Evolutionary conservation across 2,113 vertebrate species (phyloP), one percentile per base, ranked within the genome.

Genomic region (Calyptommatus sinebrachiatus): DNA sequence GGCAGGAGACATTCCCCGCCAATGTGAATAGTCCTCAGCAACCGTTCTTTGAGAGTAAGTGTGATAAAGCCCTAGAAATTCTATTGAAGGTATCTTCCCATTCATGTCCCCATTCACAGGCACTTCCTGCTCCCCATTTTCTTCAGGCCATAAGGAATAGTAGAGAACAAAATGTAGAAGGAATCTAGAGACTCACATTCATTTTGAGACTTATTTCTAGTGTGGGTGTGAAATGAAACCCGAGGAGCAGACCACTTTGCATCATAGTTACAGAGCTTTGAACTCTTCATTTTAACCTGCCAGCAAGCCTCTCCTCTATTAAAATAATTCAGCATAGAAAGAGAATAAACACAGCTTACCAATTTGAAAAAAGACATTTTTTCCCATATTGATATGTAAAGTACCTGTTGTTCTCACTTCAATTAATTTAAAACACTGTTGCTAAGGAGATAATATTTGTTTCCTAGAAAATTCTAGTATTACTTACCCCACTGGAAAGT

Each of bases 251-350:
- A 73, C 21, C 61, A 53, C 16, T 53, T 50, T 80, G 73, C 29
- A 66, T 80, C 53, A 50, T 73, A 41, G 35, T 41, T 41, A 29
- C 62, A 80, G 41, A 73, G 62, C 29, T 73, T 50, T 80, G 46
- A 67, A 28, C 71, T 80, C 66, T 73, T 80, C 61, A n/a, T 73
- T 80, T 67, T 73, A 66, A 22, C 35, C 35, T 53, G 21, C 46
- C 22, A 80, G 28, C 78, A 73, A 29, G 16, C 48, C 35, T 73
- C 26, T 80, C 71, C 75, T 14, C 77, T 8, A 2, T 72, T 79
- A 73, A 60, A 73, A 80, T 73, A 63, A 63, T 63, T 62, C 73
- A 63, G 63, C 22, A 10, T 67, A 28, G 28, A 77, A 77, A 67
- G 62, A 77, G 50, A 73, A 67, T 46, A 73, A 67, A 24, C 24